phyloP scores from a whole-genome alignment of 1,140 invertebrate species.

The Brachionus rubens region DNA sequence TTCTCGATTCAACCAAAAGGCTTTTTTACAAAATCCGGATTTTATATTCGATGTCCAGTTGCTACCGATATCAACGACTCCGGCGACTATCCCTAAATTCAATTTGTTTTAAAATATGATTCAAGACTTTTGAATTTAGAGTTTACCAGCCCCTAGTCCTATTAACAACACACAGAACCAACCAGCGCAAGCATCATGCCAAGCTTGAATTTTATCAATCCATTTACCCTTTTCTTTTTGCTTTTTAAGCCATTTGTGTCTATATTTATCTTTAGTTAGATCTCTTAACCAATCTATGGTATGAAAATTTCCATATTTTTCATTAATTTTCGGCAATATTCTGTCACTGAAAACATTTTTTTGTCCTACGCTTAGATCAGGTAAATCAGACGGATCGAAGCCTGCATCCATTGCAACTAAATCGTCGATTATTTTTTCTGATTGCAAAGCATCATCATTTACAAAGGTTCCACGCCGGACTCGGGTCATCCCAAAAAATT shows the following conservation, averaged over 20 bases:
- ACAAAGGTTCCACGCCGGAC: neutral
- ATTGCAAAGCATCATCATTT: slow-evolving; percentile 4
- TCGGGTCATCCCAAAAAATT: slow-evolving; percentile 14
- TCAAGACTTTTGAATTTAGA: slow-evolving; percentile 46
- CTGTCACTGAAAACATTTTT: neutral
- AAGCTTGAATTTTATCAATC: slow-evolving; percentile 47
- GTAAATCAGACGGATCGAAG: neutral
- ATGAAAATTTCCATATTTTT: slow-evolving; percentile 91
- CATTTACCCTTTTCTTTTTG: slow-evolving; percentile 51
- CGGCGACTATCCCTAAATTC: slow-evolving; percentile 54
- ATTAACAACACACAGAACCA: slow-evolving; percentile 98
- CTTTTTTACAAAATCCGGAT: slow-evolving; percentile 92
- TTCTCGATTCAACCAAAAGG: slow-evolving; percentile 97
- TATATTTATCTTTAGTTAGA: slow-evolving; percentile 91
- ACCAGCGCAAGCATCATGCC: slow-evolving; percentile 88
- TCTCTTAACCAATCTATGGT: slow-evolving; percentile 99
- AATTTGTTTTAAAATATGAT: neutral
- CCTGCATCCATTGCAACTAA: slow-evolving; percentile 26
- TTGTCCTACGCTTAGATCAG: slow-evolving; percentile 7
- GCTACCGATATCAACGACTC: slow-evolving; percentile 83
- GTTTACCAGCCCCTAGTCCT: slow-evolving; percentile 71
- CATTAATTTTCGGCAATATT: neutral
- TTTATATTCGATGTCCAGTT: slow-evolving; percentile 99
- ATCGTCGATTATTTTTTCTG: slow-evolving; percentile 23
- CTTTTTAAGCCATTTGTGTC: slow-evolving; percentile 77